A percentile compares a stretch with the other conserved stretches of the same genome.
These are phyloP conservation scores for Ptychobarbus kaznakovi DNA, from an alignment of 2,797 vertebrate species.

Conservation along the genomic window DNA sequence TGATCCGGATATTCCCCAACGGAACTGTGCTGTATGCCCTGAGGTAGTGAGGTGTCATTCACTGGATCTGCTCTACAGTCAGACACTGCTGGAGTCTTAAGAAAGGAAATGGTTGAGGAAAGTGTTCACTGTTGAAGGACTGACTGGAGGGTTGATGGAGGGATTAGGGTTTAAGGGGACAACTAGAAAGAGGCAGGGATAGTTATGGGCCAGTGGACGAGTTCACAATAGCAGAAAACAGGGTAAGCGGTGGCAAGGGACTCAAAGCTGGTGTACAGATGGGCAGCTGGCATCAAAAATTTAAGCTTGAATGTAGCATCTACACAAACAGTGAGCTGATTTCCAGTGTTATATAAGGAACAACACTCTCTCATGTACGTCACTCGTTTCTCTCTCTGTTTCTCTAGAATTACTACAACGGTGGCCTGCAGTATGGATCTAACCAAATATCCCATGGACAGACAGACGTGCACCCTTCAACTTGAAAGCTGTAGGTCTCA, in stretches of 20 bases:
- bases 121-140: background rate
- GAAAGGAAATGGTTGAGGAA: background rate
- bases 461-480: constrained; percentile 91
- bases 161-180: constrained; percentile 20
- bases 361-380: background rate
- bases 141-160: constrained; percentile 3
- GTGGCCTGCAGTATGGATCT: constrained; percentile 94
- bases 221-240: constrained; percentile 30
- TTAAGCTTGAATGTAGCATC: constrained; percentile 45
- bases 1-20: constrained; percentile 92
- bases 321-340: constrained; percentile 26
- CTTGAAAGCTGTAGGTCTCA: constrained; percentile 91
- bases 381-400: constrained; percentile 24
- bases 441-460: constrained; percentile 94
- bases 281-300: constrained; percentile 34
- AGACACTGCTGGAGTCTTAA: constrained; percentile 24
- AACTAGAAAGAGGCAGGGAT: background rate
- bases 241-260: constrained; percentile 2
- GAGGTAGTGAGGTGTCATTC: constrained; percentile 73
- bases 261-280: constrained; percentile 15
- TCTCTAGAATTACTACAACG: constrained; percentile 86
- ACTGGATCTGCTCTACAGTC: constrained; percentile 18
- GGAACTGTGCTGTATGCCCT: constrained; percentile 91
- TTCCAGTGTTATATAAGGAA: constrained; percentile 15
- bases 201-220: background rate